These are phyloP conservation scores for Caerostris darwini DNA, from an alignment of 1,140 invertebrate species.

Conservation along the genomic window DNA sequence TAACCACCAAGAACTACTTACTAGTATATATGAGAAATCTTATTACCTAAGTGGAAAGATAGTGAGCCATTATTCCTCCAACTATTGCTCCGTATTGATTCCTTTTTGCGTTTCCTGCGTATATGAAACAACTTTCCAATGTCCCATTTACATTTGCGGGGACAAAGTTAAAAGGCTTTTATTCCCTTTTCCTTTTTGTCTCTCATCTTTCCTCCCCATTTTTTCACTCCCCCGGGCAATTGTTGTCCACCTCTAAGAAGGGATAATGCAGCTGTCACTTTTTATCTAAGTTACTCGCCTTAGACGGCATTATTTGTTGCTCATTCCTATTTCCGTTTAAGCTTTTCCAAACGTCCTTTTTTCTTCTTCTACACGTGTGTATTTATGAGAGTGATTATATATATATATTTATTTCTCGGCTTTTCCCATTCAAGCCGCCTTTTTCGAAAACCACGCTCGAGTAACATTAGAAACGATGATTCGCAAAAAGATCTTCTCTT, in stretches of 20 bases:
- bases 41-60: background rate
- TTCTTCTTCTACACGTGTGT: slow-evolving; percentile 2
- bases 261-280: slow-evolving; percentile 75
- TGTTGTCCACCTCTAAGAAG: slow-evolving; percentile 65
- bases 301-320: slow-evolving; percentile 71
- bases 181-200: slow-evolving; percentile 62
- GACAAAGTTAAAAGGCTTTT: slow-evolving; percentile 74
- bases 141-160: slow-evolving; percentile 74
- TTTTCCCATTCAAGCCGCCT: background rate
- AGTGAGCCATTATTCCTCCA: slow-evolving; percentile 37
- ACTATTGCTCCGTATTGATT: slow-evolving; percentile 52
- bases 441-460: slow-evolving; percentile 31
- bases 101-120: slow-evolving; percentile 48
- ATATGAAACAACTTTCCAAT: slow-evolving; percentile 64
- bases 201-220: slow-evolving; percentile 30
- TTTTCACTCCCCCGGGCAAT: slow-evolving; percentile 42
- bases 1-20: background rate
- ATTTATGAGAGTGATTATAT: slow-evolving; percentile 58
- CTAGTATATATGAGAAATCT: background rate
- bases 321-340: slow-evolving; percentile 67
- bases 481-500: slow-evolving; percentile 32
- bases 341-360: slow-evolving; percentile 68
- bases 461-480: slow-evolving; percentile 60
- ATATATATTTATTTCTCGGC: slow-evolving; percentile 41
- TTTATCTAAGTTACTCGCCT: slow-evolving; percentile 61